Base-by-base conservation (phyloP, 2,888 invertebrate species). In the Theodoxus fluviatilis region DNA sequence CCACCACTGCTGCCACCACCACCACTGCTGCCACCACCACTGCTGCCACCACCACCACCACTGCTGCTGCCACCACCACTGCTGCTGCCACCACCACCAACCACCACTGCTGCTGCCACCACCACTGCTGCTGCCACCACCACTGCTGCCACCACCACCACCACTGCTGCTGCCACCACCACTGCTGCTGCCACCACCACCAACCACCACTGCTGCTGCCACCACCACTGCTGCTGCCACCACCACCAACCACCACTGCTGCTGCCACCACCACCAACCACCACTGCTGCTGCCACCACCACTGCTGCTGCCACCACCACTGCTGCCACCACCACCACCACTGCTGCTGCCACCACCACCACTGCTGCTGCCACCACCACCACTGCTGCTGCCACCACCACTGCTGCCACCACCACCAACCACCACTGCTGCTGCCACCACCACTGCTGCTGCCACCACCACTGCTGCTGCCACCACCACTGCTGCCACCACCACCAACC, bases 1-100 rank as follows among this genome's bases (percentile, higher is more conserved):
- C 72, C 70, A 33, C 72, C 59, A 22, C 65, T 43, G 33, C 69
- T 59, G 22, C 67, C 33, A 52, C 52, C 31, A 31, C 67, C 31
- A 67, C 67, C 52, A 31, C 25, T 31, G 33, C 67, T 67, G 33
- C 67, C 18, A 67, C 67, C 40, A 52, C 33, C 25, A 33, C 67
- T 52, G 52, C 52, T 52, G 25, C 49, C 52, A 67, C 67, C 40
- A 52, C 67, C 18, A 52, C 67, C 40, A 52, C 52, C 35, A 52
- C 67, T 9, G 40, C 67, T 52, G 31, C 49, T 52, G 52, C 67
- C 52, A 67, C 67, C 18, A 67, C 67, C n/a, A n/a, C n/a, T n/a
- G n/a, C n/a, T n/a, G n/a, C n/a, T n/a, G n/a, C n/a, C n/a, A n/a
- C n/a, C n/a, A n/a, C n/a, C n/a, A n/a, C n/a, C n/a, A n/a, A n/a